Base-by-base conservation (phyloP, 2,113 vertebrate genomes). In the Junco hyemalis region DNA sequence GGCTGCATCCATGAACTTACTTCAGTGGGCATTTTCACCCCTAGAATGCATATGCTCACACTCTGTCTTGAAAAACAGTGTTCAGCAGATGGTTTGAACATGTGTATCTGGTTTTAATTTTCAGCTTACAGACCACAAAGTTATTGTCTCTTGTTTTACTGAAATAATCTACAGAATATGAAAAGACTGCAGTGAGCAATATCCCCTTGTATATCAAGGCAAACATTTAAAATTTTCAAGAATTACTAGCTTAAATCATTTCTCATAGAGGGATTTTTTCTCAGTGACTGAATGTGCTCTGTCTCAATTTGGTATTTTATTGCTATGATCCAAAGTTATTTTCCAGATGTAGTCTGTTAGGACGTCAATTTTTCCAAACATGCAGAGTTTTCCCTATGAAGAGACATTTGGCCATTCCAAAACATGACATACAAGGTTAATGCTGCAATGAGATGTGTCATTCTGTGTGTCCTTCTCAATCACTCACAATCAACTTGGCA, bases 81-180 rank as follows among this genome's bases (percentile, higher is more conserved):
- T 42, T 88, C 45, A 93, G 65, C 14, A 82, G 81, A 79, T 74
- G 50, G 25, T 24, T 84, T 91, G 73, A 93, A 85, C 8, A 44
- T 68, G 7, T 16, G 11, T 66, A 84, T 95, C 76, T 96, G 79
- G 25, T 95, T 97, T 95, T 86, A 51, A 70, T 94, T 96, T 97
- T 64, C 45, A 85, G 28, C 26, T 78, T 86, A 76, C 38, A 94
- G 51, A 77, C 88, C 45, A 50, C 29, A 86, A 92, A 92, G 6
- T 63, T 70, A 81, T 48, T 74, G 23, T 87, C 60, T 78, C 29
- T 91, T 7, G 6, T 88, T 97, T 96, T 65, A 36, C 15, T 74
- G 60, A 91, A 92, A 84, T 89, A 86, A 93, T 95, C 79, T 69
- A 56, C 29, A 93, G 54, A 89, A 56, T 88, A 80, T 72, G 35